Base-by-base conservation (phyloP, 2,888 invertebrate species). In the Cerceris rybyensis region DNA sequence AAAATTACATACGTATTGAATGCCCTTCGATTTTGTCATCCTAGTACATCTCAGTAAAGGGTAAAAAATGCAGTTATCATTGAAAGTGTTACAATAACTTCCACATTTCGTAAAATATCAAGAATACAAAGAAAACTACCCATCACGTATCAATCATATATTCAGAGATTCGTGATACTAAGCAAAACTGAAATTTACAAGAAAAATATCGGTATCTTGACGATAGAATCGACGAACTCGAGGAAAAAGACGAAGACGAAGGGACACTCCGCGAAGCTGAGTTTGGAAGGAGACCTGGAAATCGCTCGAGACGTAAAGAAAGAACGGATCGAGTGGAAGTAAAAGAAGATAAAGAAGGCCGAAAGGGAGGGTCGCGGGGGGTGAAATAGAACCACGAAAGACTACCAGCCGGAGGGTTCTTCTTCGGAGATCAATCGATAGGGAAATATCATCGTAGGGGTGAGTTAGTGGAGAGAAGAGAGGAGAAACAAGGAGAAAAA, bases 391-490 rank as follows among this genome's bases (percentile, higher is more conserved):
- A 72, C 61, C 49, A 68, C 61, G 67, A 74, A 78, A 74, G 80
- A 82, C 77, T 73, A 80, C 75, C 80, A 72, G 73, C 65, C 80
- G 75, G 82, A 80, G 85, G 80, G 85, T 86, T 80, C 84, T 68
- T 75, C 54, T 75, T 86, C 82, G 83, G 87, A 86, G 87, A 91
- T 91, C 91, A 90, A 91, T 91, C 91, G 91, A 91, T 91, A 91
- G 91, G 90, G 91, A 91, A 91, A 91, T 91, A 90, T 91, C 89
- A 88, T 87, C 84, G 86, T 82, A 85, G 87, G 88, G 84, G 83
- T 83, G 87, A 88, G 85, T 86, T 83, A 76, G 82, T 80, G 74
- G 17, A 80, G 82, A 78, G 81, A 76, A 67, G 61, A 61, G 64
- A 17, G 65, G 46, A 61, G 60, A 76, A 68, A 61, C 65, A 68